These are phyloP conservation scores for Thymelicus lineola DNA, from an alignment of 2,888 invertebrate species.

Conservation along the genomic window DNA sequence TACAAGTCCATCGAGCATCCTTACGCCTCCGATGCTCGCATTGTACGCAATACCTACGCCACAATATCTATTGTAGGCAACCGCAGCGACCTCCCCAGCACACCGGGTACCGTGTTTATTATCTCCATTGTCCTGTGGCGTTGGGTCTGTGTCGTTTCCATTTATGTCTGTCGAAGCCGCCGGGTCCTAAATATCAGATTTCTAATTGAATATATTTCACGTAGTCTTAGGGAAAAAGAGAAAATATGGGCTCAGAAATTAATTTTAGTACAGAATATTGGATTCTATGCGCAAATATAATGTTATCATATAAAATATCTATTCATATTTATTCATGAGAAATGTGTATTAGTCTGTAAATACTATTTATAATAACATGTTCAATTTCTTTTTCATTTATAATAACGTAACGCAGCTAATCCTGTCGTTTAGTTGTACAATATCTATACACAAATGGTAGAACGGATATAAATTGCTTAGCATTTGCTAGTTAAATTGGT, in stretches of 20 bases:
- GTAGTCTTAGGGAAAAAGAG: conserved; percentile 24
- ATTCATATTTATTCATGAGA: conserved; percentile 7
- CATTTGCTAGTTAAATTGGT: conserved; percentile 18
- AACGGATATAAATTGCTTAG: neutral
- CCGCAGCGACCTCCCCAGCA: conserved; percentile 99
- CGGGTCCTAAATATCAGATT: conserved; percentile 89
- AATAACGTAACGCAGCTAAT: conserved; percentile 22
- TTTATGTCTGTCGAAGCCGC: conserved; percentile 98
- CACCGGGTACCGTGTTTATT: conserved; percentile 99
- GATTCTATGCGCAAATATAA: conserved; percentile 18
- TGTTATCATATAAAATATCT: conserved; percentile 8
- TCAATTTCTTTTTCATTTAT: conserved; percentile 22
- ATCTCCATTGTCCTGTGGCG: conserved; percentile 98
- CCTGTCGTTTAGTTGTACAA: conserved; percentile 6
- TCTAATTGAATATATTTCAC: conserved; percentile 41
- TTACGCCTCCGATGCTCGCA: conserved; percentile 97
- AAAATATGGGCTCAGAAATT: conserved; percentile 9
- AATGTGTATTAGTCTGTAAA: conserved; percentile 4
- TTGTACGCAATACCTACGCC: conserved; percentile 99
- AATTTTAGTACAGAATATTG: conserved; percentile 20
- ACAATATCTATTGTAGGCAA: conserved; percentile 98
- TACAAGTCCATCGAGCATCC: conserved; percentile 98
- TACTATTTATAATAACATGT: conserved; percentile 25
- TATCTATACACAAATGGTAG: neutral
- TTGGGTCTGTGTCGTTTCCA: conserved; percentile 98